Evolutionary conservation across 2,113 vertebrate species (phyloP).

Genomic region (Nyctereutes procyonoides): DNA sequence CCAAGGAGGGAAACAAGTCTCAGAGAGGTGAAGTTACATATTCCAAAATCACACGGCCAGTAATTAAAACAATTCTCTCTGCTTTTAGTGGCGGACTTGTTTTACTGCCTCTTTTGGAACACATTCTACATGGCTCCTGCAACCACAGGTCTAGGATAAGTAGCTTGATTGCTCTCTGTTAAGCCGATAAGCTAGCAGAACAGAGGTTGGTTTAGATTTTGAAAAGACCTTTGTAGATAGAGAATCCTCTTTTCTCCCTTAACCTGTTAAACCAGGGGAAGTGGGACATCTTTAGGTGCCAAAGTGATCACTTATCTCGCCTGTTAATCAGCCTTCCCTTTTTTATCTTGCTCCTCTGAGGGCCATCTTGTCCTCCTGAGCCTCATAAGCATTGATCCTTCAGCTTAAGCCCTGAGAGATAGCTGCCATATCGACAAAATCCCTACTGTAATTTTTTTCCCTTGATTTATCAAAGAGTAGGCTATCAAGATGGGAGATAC

Average conservation of each 20-base stretch:
- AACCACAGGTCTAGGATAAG: not conserved
- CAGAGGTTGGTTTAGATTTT: conserved; percentile 11
- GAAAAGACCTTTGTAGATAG: conserved; percentile 31
- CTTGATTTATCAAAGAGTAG: conserved; percentile 38
- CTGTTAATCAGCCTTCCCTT: conserved; percentile 46
- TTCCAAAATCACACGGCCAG: not conserved
- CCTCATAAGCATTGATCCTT: conserved; percentile 56
- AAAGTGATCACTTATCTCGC: conserved; percentile 57
- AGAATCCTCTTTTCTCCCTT: conserved; percentile 58
- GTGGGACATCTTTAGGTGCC: not conserved
- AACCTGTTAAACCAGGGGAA: conserved; percentile 1
- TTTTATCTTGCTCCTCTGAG: not conserved
- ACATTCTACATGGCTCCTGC: not conserved
- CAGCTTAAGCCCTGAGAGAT: conserved; percentile 45
- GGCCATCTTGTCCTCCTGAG: not conserved
- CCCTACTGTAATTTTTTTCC: not conserved
- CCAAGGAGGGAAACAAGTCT: conserved; percentile 19
- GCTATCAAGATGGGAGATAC: not conserved
- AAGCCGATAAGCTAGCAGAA: conserved; percentile 43
- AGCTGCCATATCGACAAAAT: not conserved
- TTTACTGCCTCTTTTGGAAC: not conserved
- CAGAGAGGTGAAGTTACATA: not conserved
- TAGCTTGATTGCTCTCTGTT: not conserved
- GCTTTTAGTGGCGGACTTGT: not conserved
- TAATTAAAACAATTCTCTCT: not conserved